phyloP scores from a whole-genome alignment of 2,888 invertebrate genomes.

The Gryllus longicercus region DNA sequence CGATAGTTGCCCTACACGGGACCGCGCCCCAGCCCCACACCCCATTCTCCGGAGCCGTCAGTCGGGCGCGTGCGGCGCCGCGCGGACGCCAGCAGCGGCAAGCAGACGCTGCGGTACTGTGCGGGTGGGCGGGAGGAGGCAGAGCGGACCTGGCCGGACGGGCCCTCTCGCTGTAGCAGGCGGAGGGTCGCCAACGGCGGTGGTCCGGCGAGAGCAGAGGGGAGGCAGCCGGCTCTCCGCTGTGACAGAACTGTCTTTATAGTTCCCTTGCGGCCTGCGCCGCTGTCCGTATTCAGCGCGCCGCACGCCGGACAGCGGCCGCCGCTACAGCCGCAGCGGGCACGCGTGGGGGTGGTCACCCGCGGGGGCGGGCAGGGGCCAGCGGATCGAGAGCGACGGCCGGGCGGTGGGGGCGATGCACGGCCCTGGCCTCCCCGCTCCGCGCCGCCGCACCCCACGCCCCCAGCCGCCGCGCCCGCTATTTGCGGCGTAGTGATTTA shows the following conservation, averaged over 20 bases:
- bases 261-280: conserved; percentile 5
- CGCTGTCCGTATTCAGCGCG: conserved; percentile 5
- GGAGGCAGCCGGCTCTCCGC: not conserved
- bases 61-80: too few relatives aligned
- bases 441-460: not conserved
- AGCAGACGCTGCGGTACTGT: too few relatives aligned
- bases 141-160: not conserved
- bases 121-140: not conserved
- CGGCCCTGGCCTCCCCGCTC: not conserved
- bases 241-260: conserved; percentile 17
- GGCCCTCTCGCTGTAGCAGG: not conserved
- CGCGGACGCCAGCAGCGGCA: too few relatives aligned
- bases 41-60: too few relatives aligned
- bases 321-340: conserved; percentile 6
- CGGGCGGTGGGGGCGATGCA: not conserved
- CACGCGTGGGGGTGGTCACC: not conserved
- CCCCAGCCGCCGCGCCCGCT: not conserved
- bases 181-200: not conserved
- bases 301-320: not conserved
- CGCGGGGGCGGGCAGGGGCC: too few relatives aligned
- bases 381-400: not conserved
- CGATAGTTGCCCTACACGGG: too few relatives aligned
- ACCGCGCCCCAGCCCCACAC: too few relatives aligned
- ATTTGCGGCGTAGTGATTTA: not conserved
- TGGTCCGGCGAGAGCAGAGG: too few relatives aligned